Conservation (phyloP, 1,140 invertebrate species). For the Apis cerana region DNA sequence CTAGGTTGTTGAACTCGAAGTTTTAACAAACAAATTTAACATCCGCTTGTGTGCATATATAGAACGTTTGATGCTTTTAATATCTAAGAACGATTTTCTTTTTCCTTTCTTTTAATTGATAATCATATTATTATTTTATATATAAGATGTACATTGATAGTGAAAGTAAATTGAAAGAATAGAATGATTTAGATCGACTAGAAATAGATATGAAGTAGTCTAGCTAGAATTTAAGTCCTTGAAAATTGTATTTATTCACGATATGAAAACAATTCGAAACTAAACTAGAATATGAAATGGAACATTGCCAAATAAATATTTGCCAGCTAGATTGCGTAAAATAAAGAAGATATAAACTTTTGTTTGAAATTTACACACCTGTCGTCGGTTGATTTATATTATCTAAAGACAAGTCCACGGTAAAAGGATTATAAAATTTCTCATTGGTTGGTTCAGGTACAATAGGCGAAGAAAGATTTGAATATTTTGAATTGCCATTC, state of each 20-base stretch:
- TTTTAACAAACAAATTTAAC: constrained; percentile 8
- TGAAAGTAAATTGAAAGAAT: not conserved
- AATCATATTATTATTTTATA: not conserved
- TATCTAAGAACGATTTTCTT: constrained; percentile 14
- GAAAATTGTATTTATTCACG: not conserved
- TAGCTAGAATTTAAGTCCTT: not conserved
- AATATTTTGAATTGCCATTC: constrained; percentile 67
- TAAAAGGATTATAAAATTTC: constrained; percentile 76
- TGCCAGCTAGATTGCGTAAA: constrained; percentile 36
- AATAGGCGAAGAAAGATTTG: constrained; percentile 43
- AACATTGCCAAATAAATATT: constrained; percentile 37
- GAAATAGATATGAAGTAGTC: not conserved
- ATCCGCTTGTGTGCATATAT: not conserved
- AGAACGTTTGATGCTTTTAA: not conserved
- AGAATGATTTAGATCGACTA: too few species aligned
- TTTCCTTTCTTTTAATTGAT: not conserved
- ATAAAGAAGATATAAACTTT: not conserved
- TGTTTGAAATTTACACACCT: constrained; percentile 62
- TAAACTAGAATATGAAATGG: constrained; percentile 11
- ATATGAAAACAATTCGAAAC: constrained; percentile 22
- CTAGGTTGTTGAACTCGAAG: constrained; percentile 43
- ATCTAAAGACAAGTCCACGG: constrained; percentile 69
- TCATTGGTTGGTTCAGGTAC: constrained; percentile 53
- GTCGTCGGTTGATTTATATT: constrained; percentile 58
- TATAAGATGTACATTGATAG: not conserved